A percentile compares a stretch with the other conserved stretches of the same genome.
These are phyloP conservation scores for Steromphala cineraria DNA, from an alignment of 2,888 invertebrate genomes.

Conservation along the genomic window DNA sequence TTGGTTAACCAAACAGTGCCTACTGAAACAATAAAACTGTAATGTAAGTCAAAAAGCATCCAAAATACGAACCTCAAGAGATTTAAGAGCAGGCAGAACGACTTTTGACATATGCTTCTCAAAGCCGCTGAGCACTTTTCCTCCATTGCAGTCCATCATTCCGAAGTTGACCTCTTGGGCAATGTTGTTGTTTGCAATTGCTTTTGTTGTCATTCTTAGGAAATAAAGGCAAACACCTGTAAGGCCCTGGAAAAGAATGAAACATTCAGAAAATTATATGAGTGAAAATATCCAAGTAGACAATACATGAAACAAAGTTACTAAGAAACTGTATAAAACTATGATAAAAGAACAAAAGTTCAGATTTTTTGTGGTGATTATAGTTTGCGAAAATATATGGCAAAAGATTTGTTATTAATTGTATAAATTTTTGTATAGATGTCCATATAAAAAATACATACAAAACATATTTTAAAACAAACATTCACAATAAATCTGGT, in stretches of 20 bases:
- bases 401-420: too few relatives aligned
- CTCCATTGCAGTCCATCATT: conserved; percentile 79
- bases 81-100: conserved; percentile 86
- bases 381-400: too few relatives aligned
- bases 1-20: too few relatives aligned
- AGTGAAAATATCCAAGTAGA: background rate
- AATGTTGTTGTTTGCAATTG: conserved; percentile 69
- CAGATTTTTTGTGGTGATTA: too few relatives aligned
- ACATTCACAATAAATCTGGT: too few relatives aligned
- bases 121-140: conserved; percentile 85
- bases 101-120: conserved; percentile 91
- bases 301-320: too few relatives aligned
- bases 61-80: conserved; percentile 67
- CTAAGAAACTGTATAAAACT: too few relatives aligned
- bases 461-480: too few relatives aligned
- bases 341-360: too few relatives aligned
- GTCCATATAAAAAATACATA: too few relatives aligned
- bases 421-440: too few relatives aligned
- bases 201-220: conserved; percentile 69
- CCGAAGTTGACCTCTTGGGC: conserved; percentile 74
- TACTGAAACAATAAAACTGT: too few relatives aligned
- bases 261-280: background rate
- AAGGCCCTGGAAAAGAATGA: conserved; percentile 53
- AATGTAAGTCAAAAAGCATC: background rate
- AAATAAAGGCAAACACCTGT: conserved; percentile 73